Conservation (phyloP, 92 coral and sea anemone genomes). For the Plumapathes pennacea region DNA sequence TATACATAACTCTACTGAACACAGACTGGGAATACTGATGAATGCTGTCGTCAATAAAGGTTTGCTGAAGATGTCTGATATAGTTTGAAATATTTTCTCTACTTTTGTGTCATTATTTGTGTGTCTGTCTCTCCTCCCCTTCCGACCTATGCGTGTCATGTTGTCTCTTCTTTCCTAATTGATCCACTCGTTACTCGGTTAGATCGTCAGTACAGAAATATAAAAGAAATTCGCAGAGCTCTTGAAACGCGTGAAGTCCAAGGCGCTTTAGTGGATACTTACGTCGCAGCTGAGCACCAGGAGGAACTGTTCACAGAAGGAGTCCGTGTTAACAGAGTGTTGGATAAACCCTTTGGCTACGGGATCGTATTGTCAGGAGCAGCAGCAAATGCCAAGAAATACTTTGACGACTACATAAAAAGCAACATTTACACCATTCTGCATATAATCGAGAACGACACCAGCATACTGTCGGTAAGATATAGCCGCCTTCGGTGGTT, state of each 20-base stretch:
- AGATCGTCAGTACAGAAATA: constrained; percentile 42
- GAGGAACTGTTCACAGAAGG: constrained; percentile 47
- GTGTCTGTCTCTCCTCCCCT: too few relatives aligned
- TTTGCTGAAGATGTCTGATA: too few relatives aligned
- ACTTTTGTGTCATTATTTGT: too few relatives aligned
- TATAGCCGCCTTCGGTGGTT: too few relatives aligned
- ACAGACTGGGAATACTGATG: too few relatives aligned
- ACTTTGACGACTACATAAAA: constrained; percentile 53
- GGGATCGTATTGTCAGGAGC: constrained; percentile 69
- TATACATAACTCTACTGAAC: too few relatives aligned
- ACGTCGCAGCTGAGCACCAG: constrained; percentile 74
- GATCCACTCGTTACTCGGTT: too few relatives aligned
- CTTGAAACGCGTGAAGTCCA: constrained; percentile 46
- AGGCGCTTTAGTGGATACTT: constrained; percentile 74
- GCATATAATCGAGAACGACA: constrained; percentile 18
- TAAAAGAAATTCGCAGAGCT: constrained; percentile 55
- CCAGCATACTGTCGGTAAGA: constrained; percentile 26
- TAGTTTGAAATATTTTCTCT: too few relatives aligned
- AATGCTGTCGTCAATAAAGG: too few relatives aligned
- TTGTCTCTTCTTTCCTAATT: too few relatives aligned
- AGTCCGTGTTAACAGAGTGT: constrained; percentile 35
- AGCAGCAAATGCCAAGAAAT: constrained; percentile 19
- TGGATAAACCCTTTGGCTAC: constrained; percentile 57
- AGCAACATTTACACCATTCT: constrained; percentile 32
- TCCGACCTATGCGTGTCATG: too few relatives aligned